Conservation (phyloP, 2,797 vertebrate species). For the Chromis chromis region DNA sequence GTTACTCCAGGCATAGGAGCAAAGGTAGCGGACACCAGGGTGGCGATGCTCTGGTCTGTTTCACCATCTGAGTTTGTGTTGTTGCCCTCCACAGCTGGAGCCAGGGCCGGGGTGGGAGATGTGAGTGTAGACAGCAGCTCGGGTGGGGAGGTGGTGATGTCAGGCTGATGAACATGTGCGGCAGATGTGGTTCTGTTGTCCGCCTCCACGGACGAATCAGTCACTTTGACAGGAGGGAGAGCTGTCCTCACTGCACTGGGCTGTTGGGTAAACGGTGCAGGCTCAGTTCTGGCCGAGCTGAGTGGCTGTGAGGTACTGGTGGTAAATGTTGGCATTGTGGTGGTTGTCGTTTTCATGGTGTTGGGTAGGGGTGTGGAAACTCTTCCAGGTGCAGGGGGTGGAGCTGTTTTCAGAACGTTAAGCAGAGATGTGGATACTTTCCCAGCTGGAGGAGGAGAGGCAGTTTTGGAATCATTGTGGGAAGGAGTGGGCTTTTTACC, state of each 20-base stretch:
- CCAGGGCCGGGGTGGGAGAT: conserved; percentile 42
- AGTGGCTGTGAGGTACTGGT: conserved; percentile 21
- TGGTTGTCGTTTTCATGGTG: conserved; percentile 41
- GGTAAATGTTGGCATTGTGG: conserved; percentile 12
- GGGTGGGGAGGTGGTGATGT: conserved; percentile 29
- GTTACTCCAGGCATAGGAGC: conserved; percentile 84
- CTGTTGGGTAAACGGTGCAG: conserved; percentile 22
- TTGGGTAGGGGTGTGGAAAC: conserved; percentile 41
- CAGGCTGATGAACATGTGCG: conserved; percentile 37
- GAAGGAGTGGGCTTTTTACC: conserved; percentile 59
- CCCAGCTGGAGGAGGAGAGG: conserved; percentile 38
- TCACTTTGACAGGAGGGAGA: conserved; percentile 18
- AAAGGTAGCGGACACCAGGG: conserved; percentile 80
- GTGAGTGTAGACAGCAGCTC: conserved; percentile 24
- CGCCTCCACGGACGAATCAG: conserved; percentile 24
- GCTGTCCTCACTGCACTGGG: conserved; percentile 18
- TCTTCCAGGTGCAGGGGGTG: conserved; percentile 70
- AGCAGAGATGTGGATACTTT: conserved; percentile 58
- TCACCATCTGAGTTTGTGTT: conserved; percentile 48
- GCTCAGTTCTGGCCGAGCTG: conserved; percentile 26
- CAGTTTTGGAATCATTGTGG: conserved; percentile 56
- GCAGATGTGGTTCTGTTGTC: conserved; percentile 57
- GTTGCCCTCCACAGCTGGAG: conserved; percentile 37
- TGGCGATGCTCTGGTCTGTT: conserved; percentile 68
- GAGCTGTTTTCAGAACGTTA: conserved; percentile 57